Evolutionary conservation across 2,113 vertebrate genomes (phyloP).

Genomic region (Notiomystis cincta): DNA sequence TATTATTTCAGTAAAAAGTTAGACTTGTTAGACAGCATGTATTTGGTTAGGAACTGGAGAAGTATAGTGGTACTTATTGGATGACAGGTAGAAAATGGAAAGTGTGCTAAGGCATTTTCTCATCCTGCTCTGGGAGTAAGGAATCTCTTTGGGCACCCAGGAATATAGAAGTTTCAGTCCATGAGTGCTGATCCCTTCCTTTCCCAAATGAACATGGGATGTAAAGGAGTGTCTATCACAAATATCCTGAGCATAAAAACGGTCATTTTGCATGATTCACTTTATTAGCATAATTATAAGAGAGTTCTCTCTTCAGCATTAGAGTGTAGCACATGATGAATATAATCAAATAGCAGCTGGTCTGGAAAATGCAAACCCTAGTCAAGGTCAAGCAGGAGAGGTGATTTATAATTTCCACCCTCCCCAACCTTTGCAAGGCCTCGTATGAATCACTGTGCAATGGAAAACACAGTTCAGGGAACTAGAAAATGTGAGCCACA

Average conservation of each 20-base stretch:
- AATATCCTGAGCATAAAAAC: background rate
- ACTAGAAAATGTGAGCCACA: background rate
- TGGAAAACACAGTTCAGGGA: background rate
- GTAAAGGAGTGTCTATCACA: background rate
- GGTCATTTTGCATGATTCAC: background rate
- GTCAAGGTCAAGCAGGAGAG: background rate
- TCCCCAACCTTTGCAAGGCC: background rate
- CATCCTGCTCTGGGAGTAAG: background rate
- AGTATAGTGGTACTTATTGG: background rate
- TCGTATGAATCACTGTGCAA: background rate
- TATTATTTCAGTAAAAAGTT: background rate
- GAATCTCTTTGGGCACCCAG: background rate
- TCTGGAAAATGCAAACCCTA: background rate
- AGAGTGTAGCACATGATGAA: background rate
- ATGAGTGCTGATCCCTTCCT: background rate
- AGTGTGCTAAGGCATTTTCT: background rate
- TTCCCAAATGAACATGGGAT: background rate
- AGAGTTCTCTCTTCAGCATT: background rate
- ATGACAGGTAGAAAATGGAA: background rate
- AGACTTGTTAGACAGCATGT: background rate
- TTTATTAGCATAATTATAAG: background rate
- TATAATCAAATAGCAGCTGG: background rate
- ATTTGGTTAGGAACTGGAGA: background rate
- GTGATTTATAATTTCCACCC: background rate
- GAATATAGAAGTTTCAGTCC: background rate